Base-by-base conservation (phyloP, 2,797 vertebrate species). In the Gallinago nigripennis region DNA sequence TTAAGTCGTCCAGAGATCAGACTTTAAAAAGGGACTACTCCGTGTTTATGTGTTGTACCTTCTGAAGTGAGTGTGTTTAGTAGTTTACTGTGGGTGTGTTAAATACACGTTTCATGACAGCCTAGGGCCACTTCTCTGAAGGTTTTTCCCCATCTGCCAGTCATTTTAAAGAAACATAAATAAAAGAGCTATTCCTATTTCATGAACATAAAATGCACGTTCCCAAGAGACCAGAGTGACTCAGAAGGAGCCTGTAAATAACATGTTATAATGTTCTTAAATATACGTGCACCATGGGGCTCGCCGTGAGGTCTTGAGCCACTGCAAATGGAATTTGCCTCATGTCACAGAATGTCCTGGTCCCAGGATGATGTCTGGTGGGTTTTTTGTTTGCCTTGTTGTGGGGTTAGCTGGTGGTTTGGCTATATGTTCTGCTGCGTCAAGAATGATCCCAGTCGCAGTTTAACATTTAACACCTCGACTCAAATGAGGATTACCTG, bases 161-260 rank as follows among this genome's bases (percentile, higher is more conserved):
- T 96, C 91, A 90, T 94, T 96, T 89, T 91, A 88, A 95, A 96
- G 91, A 92, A 96, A 93, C 84, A 85, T 92, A 95, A 95, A 95
- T 95, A 94, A 92, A 96, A 95, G 76, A 91, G 57, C 79, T 95
- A 92, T 92, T 95, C 76, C 92, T 92, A 56, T 96, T 91, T 93
- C 91, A 93, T 91, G 86, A 96, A 87, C 92, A 90, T 91, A 91
- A 68, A 96, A 92, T 88, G 51, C 82, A 66, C 0, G 1, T 90
- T 96, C 94, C 54, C 65, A 64, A 35, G 90, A 77, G 91, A 94
- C 68, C 25, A 25, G 89, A 43, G 83, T 92, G 90, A 94, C 83
- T 96, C 92, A 94, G 86, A 89, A 95, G 81, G 50, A 92, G 61
- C 87, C 93, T 95, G 94, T 95, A 96, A 96, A 96, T 96, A 96